Conservation (phyloP, 1,140 invertebrate genomes). For the Heliconius himera region DNA sequence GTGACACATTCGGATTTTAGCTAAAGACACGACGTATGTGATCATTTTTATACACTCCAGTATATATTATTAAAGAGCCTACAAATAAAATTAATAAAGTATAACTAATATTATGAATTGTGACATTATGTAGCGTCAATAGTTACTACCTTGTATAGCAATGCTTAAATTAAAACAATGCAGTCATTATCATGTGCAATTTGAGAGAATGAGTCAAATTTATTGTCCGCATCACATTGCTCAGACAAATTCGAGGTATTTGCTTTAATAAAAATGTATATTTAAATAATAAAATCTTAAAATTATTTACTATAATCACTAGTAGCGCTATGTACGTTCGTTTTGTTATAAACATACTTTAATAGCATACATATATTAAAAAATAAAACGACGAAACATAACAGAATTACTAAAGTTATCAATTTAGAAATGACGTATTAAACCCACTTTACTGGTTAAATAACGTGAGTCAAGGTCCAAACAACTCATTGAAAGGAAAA, state of each 20-base stretch:
- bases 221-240: background rate
- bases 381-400: background rate
- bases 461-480: background rate
- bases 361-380: background rate
- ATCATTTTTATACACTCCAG: background rate
- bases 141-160: background rate
- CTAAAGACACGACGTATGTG: no score
- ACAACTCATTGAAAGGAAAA: conserved; percentile 2
- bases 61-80: background rate
- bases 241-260: no score
- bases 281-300: no score
- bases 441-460: background rate
- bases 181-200: background rate
- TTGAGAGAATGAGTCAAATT: background rate
- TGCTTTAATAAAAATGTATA: no score
- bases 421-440: conserved; percentile 10
- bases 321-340: no score
- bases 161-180: background rate
- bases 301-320: no score
- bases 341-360: no score
- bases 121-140: no score
- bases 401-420: background rate
- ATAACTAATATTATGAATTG: no score
- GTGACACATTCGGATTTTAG: background rate
- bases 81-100: no score